phyloP scores from a whole-genome alignment of 2,888 invertebrate species.

The Euplagia quadripunctaria region DNA sequence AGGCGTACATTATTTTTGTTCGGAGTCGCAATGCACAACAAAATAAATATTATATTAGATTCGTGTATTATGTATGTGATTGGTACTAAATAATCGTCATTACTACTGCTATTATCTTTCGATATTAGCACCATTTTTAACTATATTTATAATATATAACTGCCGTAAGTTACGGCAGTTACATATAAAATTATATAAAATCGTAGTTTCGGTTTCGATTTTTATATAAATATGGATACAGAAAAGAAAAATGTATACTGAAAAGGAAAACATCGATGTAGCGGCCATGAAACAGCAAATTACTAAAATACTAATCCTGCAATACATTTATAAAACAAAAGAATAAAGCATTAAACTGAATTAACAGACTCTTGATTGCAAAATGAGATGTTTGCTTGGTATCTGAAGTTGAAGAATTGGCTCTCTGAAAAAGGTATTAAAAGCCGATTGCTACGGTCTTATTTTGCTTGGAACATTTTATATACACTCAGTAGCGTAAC shows the following conservation, averaged over 20 bases:
- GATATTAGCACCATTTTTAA: conserved; percentile 1
- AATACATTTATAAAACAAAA: not conserved
- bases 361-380: too few species aligned
- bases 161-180: too few species aligned
- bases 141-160: not conserved
- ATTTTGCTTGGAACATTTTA: not conserved
- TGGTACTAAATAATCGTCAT: too few species aligned
- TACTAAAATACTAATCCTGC: not conserved
- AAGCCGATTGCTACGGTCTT: too few species aligned
- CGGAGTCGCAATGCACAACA: not conserved
- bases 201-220: not conserved
- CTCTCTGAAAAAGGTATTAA: too few species aligned
- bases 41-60: not conserved
- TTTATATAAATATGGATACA: not conserved
- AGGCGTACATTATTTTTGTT: not conserved
- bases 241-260: not conserved
- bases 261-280: not conserved
- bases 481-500: too few species aligned
- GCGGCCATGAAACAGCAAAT: not conserved
- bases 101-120: not conserved
- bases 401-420: too few species aligned
- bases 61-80: too few species aligned
- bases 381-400: too few species aligned
- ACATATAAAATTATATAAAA: not conserved
- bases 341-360: too few species aligned